phyloP scores from a whole-genome alignment of 1,140 invertebrate species.

The Pantala flavescens region DNA sequence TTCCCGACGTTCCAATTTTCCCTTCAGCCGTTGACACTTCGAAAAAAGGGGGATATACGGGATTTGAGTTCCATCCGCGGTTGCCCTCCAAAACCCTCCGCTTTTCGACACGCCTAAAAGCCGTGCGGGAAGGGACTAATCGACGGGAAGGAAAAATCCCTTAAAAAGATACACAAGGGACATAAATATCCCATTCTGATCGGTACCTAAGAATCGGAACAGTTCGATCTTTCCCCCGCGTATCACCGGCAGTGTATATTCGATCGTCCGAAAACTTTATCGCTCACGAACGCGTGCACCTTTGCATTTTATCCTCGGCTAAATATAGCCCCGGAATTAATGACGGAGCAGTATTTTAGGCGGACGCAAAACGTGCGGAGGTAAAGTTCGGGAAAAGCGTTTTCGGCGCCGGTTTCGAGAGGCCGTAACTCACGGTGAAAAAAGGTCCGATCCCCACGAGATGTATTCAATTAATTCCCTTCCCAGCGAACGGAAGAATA shows the following conservation, averaged over 20 bases:
- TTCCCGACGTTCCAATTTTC: neutral
- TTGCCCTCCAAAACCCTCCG: no score
- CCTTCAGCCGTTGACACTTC: neutral
- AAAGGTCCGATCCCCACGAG: neutral
- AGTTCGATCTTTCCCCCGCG: neutral
- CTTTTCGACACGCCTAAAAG: no score
- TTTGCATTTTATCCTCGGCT: neutral
- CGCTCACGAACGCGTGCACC: neutral
- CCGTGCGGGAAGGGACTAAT: no score
- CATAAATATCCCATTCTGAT: no score
- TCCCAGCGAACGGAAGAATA: neutral
- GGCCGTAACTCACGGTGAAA: neutral
- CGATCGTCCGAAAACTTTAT: neutral
- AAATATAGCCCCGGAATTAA: constrained; percentile 10
- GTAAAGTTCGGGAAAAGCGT: neutral
- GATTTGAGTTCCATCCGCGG: no score
- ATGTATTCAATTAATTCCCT: neutral
- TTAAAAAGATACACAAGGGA: no score
- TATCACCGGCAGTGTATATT: neutral
- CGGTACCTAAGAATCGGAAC: no score
- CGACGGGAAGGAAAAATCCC: no score
- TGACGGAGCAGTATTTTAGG: neutral
- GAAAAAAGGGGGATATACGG: neutral
- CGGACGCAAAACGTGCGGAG: neutral
- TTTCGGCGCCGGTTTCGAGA: neutral